Evolutionary conservation across 1,140 invertebrate genomes (phyloP), one percentile per base, ranked within the genome.

Genomic region (Argopecten irradians): DNA sequence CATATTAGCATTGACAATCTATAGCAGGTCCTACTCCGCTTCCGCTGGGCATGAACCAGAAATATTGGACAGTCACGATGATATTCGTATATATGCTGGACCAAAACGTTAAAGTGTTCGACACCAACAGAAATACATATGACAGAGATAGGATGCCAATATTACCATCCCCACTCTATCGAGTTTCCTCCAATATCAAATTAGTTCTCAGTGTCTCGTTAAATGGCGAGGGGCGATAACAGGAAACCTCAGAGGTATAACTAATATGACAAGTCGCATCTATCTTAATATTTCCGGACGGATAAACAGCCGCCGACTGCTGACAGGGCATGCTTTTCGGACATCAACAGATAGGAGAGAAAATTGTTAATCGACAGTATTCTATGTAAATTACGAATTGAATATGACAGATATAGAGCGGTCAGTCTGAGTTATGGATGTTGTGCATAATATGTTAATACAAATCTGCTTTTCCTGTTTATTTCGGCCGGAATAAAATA

Each of bases 221-320:
- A 71, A 8, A 28, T 71, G n/a, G 55, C 8, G 55, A 28, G 28
- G 22, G 55, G 55, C 55, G 55, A 71, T 71, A 71, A 71, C 22
- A 71, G 55, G 55, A 71, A 71, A 71, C 55, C 55, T 28, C 55
- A 71, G 28, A n/a, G 55, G 55, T 71, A 71, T 71, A 71, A 3
- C 22, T 71, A 71, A 71, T 71, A 71, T 71, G 55, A 71, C 55
- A 71, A 71, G 55, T 1, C 55, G 55, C 55, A 71, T 71, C 55
- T n/a, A 71, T 71, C 55, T 71, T 71, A 71, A 71, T 71, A 71
- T 71, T 71, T 71, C 55, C 55, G 55, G 55, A 71, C 55, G 55
- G 55, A 71, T 71, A 71, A 16, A n/a, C n/a, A 71, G 55, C 5
- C 55, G 13, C 55, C 28, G 8, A 28, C 55, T 11, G 55, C 55